Percentiles rank a stretch among this genome's conserved stretches.
Conservation (phyloP, 2,797 vertebrate species). For the Ceyx erithaca region DNA sequence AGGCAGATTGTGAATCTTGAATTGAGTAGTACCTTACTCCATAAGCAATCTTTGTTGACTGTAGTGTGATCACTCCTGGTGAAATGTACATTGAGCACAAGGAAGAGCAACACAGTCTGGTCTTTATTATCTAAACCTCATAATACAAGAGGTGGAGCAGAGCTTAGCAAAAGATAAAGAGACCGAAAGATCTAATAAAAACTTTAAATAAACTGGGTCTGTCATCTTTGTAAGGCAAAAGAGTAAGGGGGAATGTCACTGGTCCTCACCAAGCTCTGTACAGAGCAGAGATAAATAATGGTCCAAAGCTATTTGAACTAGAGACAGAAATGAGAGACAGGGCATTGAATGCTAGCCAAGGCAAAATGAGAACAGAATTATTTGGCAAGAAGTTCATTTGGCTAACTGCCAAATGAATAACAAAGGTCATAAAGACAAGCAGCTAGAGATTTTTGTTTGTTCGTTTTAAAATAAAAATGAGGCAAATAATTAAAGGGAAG, state of each 20-base stretch:
- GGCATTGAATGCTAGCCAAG: slow-evolving; percentile 57
- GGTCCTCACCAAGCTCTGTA: slow-evolving; percentile 33
- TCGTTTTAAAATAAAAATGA: slow-evolving; percentile 23
- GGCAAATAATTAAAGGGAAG: slow-evolving; percentile 15
- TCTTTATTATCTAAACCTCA: slow-evolving; percentile 56
- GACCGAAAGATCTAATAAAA: slow-evolving; percentile 67
- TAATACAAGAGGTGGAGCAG: slow-evolving; percentile 62
- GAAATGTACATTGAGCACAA: slow-evolving; percentile 42
- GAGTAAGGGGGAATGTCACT: slow-evolving; percentile 34
- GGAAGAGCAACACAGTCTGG: slow-evolving; percentile 57
- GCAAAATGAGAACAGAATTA: slow-evolving; percentile 57
- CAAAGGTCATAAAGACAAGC: slow-evolving; percentile 25
- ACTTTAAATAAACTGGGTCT: slow-evolving; percentile 66
- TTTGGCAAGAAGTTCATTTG: slow-evolving; percentile 55
- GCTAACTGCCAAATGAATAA: slow-evolving; percentile 45
- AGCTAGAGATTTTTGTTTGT: not conserved
- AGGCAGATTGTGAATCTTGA: slow-evolving; percentile 60
- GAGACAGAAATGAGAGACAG: slow-evolving; percentile 31
- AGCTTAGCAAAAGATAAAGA: slow-evolving; percentile 68
- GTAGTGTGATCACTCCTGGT: slow-evolving; percentile 29
- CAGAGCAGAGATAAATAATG: slow-evolving; percentile 37
- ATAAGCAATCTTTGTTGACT: slow-evolving; percentile 41
- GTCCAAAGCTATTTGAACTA: slow-evolving; percentile 53
- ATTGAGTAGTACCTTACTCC: slow-evolving; percentile 47
- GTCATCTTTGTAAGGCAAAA: slow-evolving; percentile 60